Conservation (phyloP, 2,113 vertebrate species). For the Atherinomorus stipes region DNA sequence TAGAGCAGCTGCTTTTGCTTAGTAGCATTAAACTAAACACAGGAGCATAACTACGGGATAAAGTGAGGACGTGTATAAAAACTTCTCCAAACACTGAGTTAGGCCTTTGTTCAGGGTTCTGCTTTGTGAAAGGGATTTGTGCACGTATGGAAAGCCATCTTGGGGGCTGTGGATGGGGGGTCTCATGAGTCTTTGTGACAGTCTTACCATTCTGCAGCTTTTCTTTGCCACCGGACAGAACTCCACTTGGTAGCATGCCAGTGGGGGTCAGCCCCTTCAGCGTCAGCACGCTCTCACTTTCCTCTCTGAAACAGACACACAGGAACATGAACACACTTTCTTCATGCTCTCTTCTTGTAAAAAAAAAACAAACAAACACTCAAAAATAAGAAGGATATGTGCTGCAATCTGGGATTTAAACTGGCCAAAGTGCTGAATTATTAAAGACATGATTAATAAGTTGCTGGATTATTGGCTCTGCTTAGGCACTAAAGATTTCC, state of each 20-base stretch:
- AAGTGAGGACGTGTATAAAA: not conserved
- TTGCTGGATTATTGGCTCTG: too few relatives aligned
- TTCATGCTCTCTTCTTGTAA: not conserved
- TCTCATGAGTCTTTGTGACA: slow-evolving; percentile 26
- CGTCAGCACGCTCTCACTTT: slow-evolving; percentile 98
- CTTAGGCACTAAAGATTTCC: too few relatives aligned
- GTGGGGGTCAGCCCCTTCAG: slow-evolving; percentile 98
- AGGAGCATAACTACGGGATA: not conserved
- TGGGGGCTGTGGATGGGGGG: slow-evolving; percentile 24
- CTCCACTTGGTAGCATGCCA: slow-evolving; percentile 97
- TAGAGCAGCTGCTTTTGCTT: not conserved
- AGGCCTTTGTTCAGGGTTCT: slow-evolving; percentile 27
- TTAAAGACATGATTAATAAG: too few relatives aligned
- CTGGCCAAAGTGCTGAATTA: not conserved
- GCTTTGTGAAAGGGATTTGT: slow-evolving; percentile 30
- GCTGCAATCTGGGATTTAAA: not conserved
- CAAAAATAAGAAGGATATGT: not conserved
- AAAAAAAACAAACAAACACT: too few relatives aligned
- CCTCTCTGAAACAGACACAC: slow-evolving; percentile 86
- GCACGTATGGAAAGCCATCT: slow-evolving; percentile 20
- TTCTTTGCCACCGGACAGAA: slow-evolving; percentile 96
- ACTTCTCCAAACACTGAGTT: slow-evolving; percentile 44
- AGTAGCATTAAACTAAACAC: slow-evolving; percentile 15
- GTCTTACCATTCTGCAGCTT: slow-evolving; percentile 97
- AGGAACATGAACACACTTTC: not conserved